These are phyloP conservation scores for Conus ventricosus DNA, from an alignment of 1,140 invertebrate species.

Conservation along the genomic window DNA sequence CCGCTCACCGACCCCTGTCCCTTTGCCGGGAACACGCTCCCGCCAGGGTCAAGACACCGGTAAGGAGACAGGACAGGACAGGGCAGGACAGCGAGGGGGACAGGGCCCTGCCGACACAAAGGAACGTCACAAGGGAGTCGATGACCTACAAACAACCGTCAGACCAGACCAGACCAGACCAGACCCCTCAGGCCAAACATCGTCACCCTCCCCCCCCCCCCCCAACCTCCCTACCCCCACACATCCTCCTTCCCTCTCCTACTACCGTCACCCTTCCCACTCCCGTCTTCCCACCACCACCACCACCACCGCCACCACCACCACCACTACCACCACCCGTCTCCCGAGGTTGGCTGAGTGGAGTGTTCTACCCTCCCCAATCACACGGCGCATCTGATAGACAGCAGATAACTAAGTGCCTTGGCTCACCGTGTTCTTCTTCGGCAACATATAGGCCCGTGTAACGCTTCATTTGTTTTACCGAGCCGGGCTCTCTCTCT, in stretches of 20 bases:
- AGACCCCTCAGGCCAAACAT: not conserved
- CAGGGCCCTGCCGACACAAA: not conserved
- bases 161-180: not conserved
- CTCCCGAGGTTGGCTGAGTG: not conserved
- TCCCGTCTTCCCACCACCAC: not conserved
- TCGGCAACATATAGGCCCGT: not conserved
- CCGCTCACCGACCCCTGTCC: not conserved
- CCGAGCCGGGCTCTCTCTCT: not conserved
- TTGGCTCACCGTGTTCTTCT: not conserved
- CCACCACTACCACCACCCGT: constrained; percentile 1
- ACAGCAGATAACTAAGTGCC: constrained; percentile 7
- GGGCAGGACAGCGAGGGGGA: not conserved
- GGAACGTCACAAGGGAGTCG: not conserved
- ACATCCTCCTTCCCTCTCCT: too few relatives aligned
- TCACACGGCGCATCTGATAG: not conserved
- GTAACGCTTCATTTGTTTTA: not conserved
- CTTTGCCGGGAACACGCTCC: too few relatives aligned
- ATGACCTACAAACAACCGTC: not conserved
- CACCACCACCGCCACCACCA: not conserved
- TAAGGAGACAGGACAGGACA: not conserved
- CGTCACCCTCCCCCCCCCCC: not conserved
- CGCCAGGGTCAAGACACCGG: not conserved
- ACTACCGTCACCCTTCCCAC: not conserved
- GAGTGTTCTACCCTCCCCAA: not conserved
- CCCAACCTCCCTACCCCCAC: not conserved